A percentile compares a stretch with the other conserved stretches of the same genome.
phyloP scores from a whole-genome alignment of 2,113 vertebrate genomes.

The Nothocercus julius region DNA sequence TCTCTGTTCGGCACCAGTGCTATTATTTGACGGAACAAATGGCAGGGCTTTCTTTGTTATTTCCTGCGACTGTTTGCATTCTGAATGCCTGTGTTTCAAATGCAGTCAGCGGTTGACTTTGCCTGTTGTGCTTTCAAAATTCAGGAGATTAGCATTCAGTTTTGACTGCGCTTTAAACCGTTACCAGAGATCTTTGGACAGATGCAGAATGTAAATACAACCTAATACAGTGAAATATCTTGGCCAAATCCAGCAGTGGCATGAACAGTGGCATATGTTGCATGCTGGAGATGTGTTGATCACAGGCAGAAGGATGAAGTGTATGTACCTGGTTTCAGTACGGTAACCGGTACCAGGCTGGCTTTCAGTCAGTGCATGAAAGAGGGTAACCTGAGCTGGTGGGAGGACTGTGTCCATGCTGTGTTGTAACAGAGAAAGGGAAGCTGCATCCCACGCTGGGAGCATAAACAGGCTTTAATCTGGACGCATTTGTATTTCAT shows the following conservation, averaged over 20 bases:
- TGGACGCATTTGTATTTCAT: slow-evolving; percentile 10
- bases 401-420: neutral
- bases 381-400: neutral
- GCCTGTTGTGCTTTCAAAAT: slow-evolving; percentile 43
- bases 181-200: neutral
- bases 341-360: neutral
- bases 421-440: fast-evolving
- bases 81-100: neutral
- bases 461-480: slow-evolving; percentile 15
- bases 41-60: neutral
- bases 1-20: neutral
- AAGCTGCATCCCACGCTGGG: neutral
- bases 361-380: neutral
- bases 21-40: neutral
- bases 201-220: neutral
- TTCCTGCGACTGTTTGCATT: neutral
- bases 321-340: neutral
- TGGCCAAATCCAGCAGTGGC: neutral
- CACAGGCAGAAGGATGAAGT: neutral
- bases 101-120: neutral
- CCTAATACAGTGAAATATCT: neutral
- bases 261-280: neutral
- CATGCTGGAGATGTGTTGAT: neutral
- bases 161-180: slow-evolving; percentile 13
- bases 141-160: slow-evolving; percentile 19